Conservation (phyloP, 1,140 invertebrate genomes). For the Lepidurus couesii region DNA sequence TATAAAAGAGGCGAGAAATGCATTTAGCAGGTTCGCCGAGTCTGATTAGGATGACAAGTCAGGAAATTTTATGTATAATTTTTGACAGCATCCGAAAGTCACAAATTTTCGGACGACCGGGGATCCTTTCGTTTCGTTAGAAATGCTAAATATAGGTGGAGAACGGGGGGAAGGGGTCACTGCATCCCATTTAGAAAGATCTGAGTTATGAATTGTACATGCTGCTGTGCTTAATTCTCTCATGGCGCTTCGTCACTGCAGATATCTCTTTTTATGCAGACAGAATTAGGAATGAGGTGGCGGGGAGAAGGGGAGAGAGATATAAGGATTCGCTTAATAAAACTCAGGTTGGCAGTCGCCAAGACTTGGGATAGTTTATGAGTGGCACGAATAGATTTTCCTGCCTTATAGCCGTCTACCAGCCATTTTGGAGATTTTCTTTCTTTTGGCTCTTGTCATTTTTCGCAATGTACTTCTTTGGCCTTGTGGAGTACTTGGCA, state of each 20-base stretch:
- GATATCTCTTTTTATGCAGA: neutral
- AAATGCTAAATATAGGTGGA: conserved; percentile 1
- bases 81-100: neutral
- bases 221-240: neutral
- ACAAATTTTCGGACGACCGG: neutral
- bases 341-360: conserved; percentile 17
- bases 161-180: neutral
- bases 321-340: neutral
- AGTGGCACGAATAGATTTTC: conserved; percentile 19
- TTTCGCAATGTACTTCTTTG: neutral
- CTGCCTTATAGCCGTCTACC: conserved; percentile 13
- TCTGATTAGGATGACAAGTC: neutral
- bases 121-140: neutral
- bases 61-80: neutral
- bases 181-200: neutral
- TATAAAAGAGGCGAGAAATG: no score
- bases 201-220: conserved; percentile 12
- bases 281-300: neutral
- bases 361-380: conserved; percentile 12
- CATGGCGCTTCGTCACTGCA: neutral
- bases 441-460: conserved; percentile 3
- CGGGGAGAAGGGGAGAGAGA: neutral
- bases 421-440: conserved; percentile 1
- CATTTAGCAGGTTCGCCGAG: neutral
- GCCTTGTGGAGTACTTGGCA: neutral